Conservation (phyloP, 2,113 vertebrate genomes). For the Epinephelus cyanopodus region DNA sequence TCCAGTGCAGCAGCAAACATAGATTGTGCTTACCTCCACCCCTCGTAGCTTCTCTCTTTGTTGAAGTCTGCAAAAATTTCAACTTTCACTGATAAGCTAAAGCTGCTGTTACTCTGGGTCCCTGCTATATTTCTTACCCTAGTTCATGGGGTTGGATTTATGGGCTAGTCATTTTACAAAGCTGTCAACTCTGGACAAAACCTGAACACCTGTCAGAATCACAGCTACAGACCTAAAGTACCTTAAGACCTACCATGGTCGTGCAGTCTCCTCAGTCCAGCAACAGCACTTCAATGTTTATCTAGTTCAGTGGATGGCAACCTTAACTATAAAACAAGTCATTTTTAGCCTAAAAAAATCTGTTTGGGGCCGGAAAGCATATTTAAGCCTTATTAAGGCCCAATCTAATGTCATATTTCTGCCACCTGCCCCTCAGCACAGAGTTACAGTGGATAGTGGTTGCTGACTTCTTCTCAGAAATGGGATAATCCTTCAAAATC, state of each 20-base stretch:
- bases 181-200: constrained; percentile 23
- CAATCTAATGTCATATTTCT: too few species aligned
- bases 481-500: too few species aligned
- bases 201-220: constrained; percentile 14
- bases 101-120: constrained; percentile 14
- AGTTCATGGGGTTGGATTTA: constrained; percentile 8
- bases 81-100: constrained; percentile 36
- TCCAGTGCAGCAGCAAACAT: constrained; percentile 11
- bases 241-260: not conserved
- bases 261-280: not conserved
- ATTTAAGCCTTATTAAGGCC: too few species aligned
- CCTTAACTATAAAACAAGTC: too few species aligned
- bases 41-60: constrained; percentile 14
- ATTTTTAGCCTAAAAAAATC: too few species aligned
- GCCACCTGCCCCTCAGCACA: too few species aligned
- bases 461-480: too few species aligned
- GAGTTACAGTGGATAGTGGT: too few species aligned
- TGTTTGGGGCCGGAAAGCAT: too few species aligned
- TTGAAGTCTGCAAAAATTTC: constrained; percentile 39
- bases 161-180: constrained; percentile 14
- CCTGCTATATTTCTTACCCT: constrained; percentile 9
- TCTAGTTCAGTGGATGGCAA: too few species aligned
- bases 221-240: constrained; percentile 4
- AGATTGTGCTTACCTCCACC: constrained; percentile 1
- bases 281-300: not conserved